Percentiles rank a stretch among this genome's conserved stretches.
These are phyloP conservation scores for Micronisus gabar DNA, from an alignment of 2,113 vertebrate species.

Conservation along the genomic window DNA sequence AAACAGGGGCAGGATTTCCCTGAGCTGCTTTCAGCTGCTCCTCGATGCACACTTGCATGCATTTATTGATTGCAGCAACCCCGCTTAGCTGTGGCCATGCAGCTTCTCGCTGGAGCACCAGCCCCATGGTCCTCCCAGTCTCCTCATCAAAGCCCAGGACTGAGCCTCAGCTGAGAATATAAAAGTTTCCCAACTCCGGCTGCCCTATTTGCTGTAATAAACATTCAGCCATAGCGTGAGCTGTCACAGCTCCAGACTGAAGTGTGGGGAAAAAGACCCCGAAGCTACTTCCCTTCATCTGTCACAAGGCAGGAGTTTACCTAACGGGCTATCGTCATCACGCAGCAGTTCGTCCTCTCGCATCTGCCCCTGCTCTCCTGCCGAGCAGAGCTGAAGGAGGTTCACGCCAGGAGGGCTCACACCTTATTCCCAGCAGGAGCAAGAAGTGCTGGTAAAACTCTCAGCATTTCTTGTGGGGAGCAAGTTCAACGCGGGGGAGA, in stretches of 20 bases:
- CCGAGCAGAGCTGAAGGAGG: not conserved
- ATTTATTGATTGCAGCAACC: not conserved
- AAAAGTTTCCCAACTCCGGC: not conserved
- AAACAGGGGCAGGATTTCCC: not conserved
- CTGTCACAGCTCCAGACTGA: not conserved
- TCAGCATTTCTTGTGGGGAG: not conserved
- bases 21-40: not conserved
- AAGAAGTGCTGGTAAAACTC: not conserved
- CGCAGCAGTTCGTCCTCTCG: not conserved
- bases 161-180: not conserved
- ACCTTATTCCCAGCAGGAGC: not conserved
- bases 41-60: accelerated
- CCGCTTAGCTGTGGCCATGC: not conserved
- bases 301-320: not conserved
- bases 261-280: not conserved
- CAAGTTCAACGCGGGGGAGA: not conserved
- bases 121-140: accelerated
- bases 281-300: not conserved
- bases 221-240: not conserved
- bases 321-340: accelerated
- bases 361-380: not conserved
- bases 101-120: accelerated
- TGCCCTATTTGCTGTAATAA: not conserved
- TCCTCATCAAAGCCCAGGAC: not conserved
- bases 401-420: not conserved